These are phyloP conservation scores for Petrocephalus schoutedeni DNA, from an alignment of 2,797 vertebrate genomes.

Conservation along the genomic window DNA sequence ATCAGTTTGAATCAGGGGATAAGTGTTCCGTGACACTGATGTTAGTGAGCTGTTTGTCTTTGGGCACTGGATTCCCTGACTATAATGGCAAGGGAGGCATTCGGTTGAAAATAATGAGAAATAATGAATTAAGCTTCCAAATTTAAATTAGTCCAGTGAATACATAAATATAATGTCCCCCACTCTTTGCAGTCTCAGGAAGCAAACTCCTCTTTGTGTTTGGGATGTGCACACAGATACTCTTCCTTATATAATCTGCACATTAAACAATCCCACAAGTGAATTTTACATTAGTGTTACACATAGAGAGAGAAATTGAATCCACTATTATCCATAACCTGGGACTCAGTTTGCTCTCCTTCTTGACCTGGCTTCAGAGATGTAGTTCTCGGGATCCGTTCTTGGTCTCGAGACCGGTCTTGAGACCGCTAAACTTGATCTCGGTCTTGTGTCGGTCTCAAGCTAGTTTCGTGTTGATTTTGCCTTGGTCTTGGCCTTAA, in stretches of 20 bases:
- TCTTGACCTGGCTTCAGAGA: background rate
- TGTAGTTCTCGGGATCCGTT: too few relatives aligned
- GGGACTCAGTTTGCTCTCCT: background rate
- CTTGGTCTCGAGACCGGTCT: too few relatives aligned
- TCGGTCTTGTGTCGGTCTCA: too few relatives aligned
- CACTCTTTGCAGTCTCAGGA: background rate
- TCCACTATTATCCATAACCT: background rate
- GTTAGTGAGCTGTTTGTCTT: background rate
- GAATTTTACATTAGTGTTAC: constrained; percentile 5
- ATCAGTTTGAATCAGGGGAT: background rate
- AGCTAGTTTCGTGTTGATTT: too few relatives aligned
- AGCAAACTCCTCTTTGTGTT: background rate
- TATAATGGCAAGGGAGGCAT: background rate
- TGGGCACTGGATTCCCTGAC: background rate
- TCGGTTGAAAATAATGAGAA: constrained; percentile 4
- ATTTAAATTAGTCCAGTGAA: constrained; percentile 1
- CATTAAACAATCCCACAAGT: background rate
- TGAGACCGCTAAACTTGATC: too few relatives aligned
- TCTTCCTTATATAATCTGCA: background rate
- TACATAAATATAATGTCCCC: background rate
- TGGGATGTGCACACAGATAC: constrained; percentile 2
- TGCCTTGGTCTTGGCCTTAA: too few relatives aligned
- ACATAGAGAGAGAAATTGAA: background rate
- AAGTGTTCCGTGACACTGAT: constrained; percentile 11
- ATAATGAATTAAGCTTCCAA: constrained; percentile 5